A percentile compares a stretch with the other conserved stretches of the same genome.
These are phyloP conservation scores for Tetranychus urticae DNA, from an alignment of 1,140 invertebrate genomes.

Conservation along the genomic window DNA sequence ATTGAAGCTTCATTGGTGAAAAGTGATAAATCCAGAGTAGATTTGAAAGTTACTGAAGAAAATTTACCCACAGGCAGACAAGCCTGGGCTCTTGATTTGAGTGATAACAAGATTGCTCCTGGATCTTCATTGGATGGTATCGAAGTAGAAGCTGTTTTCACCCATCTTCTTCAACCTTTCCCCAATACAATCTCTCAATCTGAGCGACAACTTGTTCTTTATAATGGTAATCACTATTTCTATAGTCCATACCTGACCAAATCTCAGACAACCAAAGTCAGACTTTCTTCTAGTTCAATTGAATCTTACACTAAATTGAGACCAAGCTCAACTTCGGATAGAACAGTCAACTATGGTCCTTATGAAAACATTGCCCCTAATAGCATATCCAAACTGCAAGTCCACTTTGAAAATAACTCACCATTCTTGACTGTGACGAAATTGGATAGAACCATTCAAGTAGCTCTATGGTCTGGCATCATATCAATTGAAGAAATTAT, in stretches of 20 bases:
- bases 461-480: slow-evolving; percentile 91
- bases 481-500: slow-evolving; percentile 88
- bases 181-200: slow-evolving; percentile 66
- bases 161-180: slow-evolving; percentile 48
- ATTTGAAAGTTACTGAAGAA: slow-evolving; percentile 12
- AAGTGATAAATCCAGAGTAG: neutral
- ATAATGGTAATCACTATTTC: slow-evolving; percentile 54
- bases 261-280: slow-evolving; percentile 54
- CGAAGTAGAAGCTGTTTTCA: slow-evolving; percentile 47
- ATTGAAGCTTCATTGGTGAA: slow-evolving; percentile 6
- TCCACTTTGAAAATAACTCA: slow-evolving; percentile 88
- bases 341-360: slow-evolving; percentile 58
- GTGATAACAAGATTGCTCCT: slow-evolving; percentile 14
- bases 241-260: slow-evolving; percentile 53
- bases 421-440: slow-evolving; percentile 73
- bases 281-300: slow-evolving; percentile 46
- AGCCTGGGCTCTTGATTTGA: slow-evolving; percentile 14
- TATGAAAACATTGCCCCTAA: slow-evolving; percentile 39
- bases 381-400: slow-evolving; percentile 27
- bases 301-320: slow-evolving; percentile 62
- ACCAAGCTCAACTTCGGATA: slow-evolving; percentile 50
- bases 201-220: slow-evolving; percentile 77
- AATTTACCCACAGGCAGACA: slow-evolving; percentile 11
- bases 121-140: slow-evolving; percentile 19
- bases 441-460: slow-evolving; percentile 65